A percentile compares a stretch with the other conserved stretches of the same genome.
phyloP scores from a whole-genome alignment of 2,113 vertebrate species.

The Canis aureus region DNA sequence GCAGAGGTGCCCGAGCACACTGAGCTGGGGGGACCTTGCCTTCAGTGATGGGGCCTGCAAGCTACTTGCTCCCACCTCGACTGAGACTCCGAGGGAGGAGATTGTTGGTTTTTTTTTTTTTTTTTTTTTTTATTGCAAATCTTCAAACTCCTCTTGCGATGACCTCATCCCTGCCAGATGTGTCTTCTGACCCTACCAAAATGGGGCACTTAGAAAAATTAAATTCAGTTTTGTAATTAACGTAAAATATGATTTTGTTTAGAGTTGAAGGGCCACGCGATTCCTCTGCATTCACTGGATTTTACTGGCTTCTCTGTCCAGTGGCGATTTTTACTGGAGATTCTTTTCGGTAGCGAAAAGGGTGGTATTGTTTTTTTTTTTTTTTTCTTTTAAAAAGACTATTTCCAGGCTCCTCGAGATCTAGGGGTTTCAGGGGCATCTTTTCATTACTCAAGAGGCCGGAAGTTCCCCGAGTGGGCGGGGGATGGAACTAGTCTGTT shows the following conservation, averaged over 20 bases:
- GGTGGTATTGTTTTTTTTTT: not conserved
- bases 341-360: slow-evolving; percentile 29
- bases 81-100: not conserved
- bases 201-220: slow-evolving; percentile 46
- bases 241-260: slow-evolving; percentile 56
- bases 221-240: slow-evolving; percentile 55
- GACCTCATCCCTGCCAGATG: slow-evolving; percentile 53
- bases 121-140: slow-evolving; percentile 15
- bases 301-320: slow-evolving; percentile 60
- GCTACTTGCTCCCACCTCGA: not conserved
- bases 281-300: not conserved
- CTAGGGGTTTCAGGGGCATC: not conserved
- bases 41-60: not conserved
- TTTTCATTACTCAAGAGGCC: slow-evolving; percentile 4
- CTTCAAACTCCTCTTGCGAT: slow-evolving; percentile 50
- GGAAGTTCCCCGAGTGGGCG: not conserved
- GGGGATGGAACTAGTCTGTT: not conserved
- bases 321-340: not conserved
- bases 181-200: slow-evolving; percentile 46
- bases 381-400: not conserved
- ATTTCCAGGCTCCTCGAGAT: not conserved
- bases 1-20: not conserved
- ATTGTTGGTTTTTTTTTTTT: not conserved
- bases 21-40: not conserved
- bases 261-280: not conserved